Percentiles rank a stretch among this genome's conserved stretches.
These are phyloP conservation scores for Cephalopachus bancanus DNA, from an alignment of 2,797 vertebrate genomes.

Conservation along the genomic window DNA sequence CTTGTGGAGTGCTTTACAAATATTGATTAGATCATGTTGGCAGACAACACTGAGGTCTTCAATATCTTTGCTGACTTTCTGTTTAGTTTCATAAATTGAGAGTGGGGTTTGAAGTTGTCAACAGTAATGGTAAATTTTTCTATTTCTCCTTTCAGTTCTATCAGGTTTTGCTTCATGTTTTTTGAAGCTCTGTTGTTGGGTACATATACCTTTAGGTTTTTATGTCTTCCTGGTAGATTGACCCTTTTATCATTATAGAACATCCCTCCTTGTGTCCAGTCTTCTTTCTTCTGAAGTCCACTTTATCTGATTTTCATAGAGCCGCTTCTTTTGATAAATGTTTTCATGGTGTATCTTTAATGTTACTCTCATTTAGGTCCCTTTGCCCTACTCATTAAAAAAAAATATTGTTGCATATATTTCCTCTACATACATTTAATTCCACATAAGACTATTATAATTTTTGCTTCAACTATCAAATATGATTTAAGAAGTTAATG, in stretches of 20 bases:
- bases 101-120: neutral
- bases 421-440: neutral
- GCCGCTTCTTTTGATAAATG: neutral
- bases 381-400: neutral
- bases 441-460: neutral
- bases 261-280: neutral
- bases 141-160: neutral
- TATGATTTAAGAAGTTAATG: neutral
- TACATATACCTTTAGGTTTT: slow-evolving; percentile 4
- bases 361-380: neutral
- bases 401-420: neutral
- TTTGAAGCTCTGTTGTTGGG: neutral
- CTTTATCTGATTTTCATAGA: neutral
- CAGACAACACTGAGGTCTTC: neutral
- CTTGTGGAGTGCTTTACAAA: neutral
- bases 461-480: neutral
- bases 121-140: neutral
- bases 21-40: neutral
- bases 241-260: neutral
- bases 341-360: neutral
- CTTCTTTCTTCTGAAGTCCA: slow-evolving; percentile 6
- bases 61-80: neutral
- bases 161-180: neutral
- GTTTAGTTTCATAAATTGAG: neutral
- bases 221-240: neutral